Base-by-base conservation (phyloP, 2,797 vertebrate genomes). In the Crossoptilon crossoptilon region DNA sequence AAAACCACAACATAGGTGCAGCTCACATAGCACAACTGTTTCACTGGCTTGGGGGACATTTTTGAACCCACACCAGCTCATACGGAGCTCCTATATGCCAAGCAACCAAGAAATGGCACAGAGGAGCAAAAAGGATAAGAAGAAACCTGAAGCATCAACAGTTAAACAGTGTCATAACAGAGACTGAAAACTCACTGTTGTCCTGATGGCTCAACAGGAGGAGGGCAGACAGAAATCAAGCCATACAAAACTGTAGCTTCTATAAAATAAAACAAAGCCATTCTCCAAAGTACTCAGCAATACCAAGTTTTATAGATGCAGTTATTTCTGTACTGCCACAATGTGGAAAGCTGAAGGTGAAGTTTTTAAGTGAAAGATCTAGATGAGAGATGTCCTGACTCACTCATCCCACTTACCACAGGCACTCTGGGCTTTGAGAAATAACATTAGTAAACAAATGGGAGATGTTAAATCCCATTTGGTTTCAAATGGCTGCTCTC, bases 111-210 rank as follows among this genome's bases (percentile, higher is more conserved):
- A 15, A 80, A 73, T 21, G 13, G 70, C 51, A 43, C 29, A 22
- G 71, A 84, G 46, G 8, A 82, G 12, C 15, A 56, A 24, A 0
- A 0, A 73, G 77, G 27, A 13, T 0, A 1, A 11, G 22, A 49
- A 62, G 48, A 69, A 90, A 69, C 24, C 46, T 48, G 74, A 82
- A 2, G 2, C 8, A 23, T 43, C 44, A 71, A 37, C 46, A 82
- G 46, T 31, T 75, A 81, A 26, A 46, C 35, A 48, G 35, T 0
- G 0, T 33, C 27, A 15, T 24, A 73, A 59, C 5, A 21, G 41
- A 74, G 67, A 35, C 51, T 59, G 48, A 81, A 78, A 78, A 84
- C 6, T 21, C 59, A 27, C 8, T 59, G n/a, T 14, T 62, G 29
- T 22, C 26, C 8, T 46, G n/a, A 9, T 26, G 14, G 26, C 9